Base-by-base conservation (phyloP, 2,797 vertebrate species). In the Crax fasciolata region DNA sequence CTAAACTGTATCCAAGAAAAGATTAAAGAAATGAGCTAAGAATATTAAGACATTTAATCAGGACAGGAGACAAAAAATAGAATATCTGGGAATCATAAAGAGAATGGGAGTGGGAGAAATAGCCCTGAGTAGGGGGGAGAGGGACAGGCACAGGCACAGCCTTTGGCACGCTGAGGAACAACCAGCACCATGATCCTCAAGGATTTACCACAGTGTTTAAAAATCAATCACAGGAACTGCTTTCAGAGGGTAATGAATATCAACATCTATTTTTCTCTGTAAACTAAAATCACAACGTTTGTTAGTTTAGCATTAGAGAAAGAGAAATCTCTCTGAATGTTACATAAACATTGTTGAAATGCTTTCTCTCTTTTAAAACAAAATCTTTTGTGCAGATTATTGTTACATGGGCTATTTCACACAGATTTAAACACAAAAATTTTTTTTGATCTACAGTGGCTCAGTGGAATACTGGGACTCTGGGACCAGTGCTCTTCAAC, bases 201-300 rank as follows among this genome's bases (percentile, higher is more conserved):
- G 38, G 67, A 52, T 11, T 54, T 57, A 25, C 21, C 70, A 73
- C 19, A 11, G 9, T 73, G 28, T 41, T 57, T 43, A 57, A 57
- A 44, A 70, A 54, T 13, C 20, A 41, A 70, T 43, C 52, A 32
- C 15, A 44, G 21, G 11, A 87, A 84, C 44, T 70, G 8, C 32
- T 95, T 84, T 87, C 57, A 84, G 66, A 84, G 12, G 14, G 11
- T 66, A 55, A 76, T 87, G 66, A 58, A 25, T 87, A 92, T 55
- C 84, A 43, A 81, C 38, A 62, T 11, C 6, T 70, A 30, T 70
- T 90, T 85, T 87, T 39, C 27, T 75, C 54, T 51, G 10, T 58
- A 52, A 83, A 66, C 18, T 63, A 72, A 79, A 76, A 75, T 68
- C 80, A 63, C 30, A 85, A 24, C 19, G 27, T 84, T 35, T 48